Percentiles rank a stretch among this genome's conserved stretches.
phyloP scores from a whole-genome alignment of 2,113 vertebrate genomes.

The Regulus satrapa region DNA sequence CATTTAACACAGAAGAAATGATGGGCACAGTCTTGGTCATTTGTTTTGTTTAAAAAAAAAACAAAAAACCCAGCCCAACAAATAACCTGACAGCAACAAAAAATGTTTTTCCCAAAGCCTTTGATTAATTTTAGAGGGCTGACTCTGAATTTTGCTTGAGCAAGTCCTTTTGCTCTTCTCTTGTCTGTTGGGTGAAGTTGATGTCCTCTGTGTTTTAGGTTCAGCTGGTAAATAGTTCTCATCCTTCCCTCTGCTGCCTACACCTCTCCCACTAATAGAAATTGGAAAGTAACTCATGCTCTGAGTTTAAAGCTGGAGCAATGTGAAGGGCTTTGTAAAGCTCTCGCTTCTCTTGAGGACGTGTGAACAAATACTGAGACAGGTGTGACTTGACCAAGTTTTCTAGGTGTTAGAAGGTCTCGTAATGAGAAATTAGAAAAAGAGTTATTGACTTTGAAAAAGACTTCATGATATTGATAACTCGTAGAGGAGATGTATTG shows the following conservation, averaged over 20 bases:
- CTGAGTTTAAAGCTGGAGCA: not conserved
- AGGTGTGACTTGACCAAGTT: not conserved
- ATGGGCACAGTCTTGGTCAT: not conserved
- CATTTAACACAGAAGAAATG: not conserved
- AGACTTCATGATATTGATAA: not conserved
- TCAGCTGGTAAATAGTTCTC: not conserved
- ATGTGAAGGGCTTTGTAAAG: not conserved
- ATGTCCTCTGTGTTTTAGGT: not conserved
- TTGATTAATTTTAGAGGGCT: not conserved
- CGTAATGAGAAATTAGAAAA: not conserved
- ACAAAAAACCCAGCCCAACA: not conserved
- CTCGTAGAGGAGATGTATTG: not conserved
- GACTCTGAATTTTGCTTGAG: not conserved
- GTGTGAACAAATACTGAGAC: not conserved
- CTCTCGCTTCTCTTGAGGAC: not conserved
- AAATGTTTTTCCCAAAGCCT: not conserved
- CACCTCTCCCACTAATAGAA: not conserved
- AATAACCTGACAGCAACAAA: accelerated
- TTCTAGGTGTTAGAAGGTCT: not conserved
- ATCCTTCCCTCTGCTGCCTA: not conserved
- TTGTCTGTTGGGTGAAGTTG: not conserved
- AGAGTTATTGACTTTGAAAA: not conserved
- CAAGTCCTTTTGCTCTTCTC: not conserved
- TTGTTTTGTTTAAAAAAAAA: not conserved
- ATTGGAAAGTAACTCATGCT: not conserved